Evolutionary conservation across 2,888 invertebrate species (phyloP).

Genomic region (Sinodicranocentrus sp.): DNA sequence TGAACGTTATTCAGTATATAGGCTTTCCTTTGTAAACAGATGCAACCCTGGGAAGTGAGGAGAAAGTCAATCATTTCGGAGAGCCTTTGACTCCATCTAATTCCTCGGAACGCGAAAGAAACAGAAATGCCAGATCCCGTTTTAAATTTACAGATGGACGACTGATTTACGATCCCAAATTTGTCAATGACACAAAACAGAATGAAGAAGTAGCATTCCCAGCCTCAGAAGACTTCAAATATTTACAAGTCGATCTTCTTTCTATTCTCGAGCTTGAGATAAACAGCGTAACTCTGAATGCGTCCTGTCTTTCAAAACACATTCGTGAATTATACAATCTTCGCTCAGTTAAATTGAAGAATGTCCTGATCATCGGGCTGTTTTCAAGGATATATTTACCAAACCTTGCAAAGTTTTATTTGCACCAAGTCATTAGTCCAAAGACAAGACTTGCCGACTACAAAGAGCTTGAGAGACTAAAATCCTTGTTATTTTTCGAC

Average conservation of each 20-base stretch:
- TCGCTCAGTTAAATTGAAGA: slow-evolving; percentile 27
- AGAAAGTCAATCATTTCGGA: slow-evolving; percentile 38
- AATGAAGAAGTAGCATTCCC: slow-evolving; percentile 16
- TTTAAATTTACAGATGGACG: slow-evolving; percentile 34
- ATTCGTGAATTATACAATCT: slow-evolving; percentile 9
- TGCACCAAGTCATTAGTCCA: slow-evolving; percentile 2
- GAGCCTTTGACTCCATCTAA: slow-evolving; percentile 34
- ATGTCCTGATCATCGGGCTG: slow-evolving; percentile 24
- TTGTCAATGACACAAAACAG: slow-evolving; percentile 45
- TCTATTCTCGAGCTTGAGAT: slow-evolving; percentile 40
- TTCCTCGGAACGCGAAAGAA: slow-evolving; percentile 25
- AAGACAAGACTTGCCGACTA: slow-evolving; percentile 1
- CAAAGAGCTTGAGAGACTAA: slow-evolving; percentile 19
- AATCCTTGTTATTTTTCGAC: slow-evolving; percentile 38
- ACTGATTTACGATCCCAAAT: slow-evolving; percentile 47
- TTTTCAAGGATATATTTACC: slow-evolving; percentile 33
- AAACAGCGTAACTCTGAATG: slow-evolving; percentile 30
- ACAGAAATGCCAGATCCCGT: slow-evolving; percentile 21
- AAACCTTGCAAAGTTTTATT: slow-evolving; percentile 32
- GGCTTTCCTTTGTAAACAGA: slow-evolving; percentile 5
- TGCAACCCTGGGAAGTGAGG: slow-evolving; percentile 29
- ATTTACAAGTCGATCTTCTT: slow-evolving; percentile 47
- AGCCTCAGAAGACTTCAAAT: slow-evolving; percentile 42
- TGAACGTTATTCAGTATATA: neutral
- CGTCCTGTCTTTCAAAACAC: slow-evolving; percentile 14